Conservation (phyloP, 2,888 invertebrate genomes). For the Parasteatoda lunata region DNA sequence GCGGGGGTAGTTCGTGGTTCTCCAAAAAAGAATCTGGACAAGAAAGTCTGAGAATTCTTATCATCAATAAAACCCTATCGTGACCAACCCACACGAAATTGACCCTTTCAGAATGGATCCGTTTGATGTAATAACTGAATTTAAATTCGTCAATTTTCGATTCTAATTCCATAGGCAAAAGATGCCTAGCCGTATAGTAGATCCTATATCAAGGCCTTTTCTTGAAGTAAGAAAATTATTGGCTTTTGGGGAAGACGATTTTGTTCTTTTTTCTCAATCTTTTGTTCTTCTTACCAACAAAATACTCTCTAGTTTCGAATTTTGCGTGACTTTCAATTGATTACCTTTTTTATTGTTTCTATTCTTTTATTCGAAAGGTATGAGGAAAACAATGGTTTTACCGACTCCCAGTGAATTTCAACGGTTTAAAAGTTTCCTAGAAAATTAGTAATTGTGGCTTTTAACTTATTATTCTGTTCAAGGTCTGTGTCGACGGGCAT, state of each 20-base stretch:
- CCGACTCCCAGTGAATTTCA: background rate
- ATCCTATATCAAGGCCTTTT: slow-evolving; percentile 15
- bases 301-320: background rate
- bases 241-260: background rate
- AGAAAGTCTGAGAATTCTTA: slow-evolving; percentile 17
- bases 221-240: background rate
- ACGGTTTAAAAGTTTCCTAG: background rate
- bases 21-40: background rate
- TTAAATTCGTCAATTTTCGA: slow-evolving; percentile 33
- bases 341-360: slow-evolving; percentile 9
- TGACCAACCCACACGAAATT: slow-evolving; percentile 40
- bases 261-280: slow-evolving; percentile 2
- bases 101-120: slow-evolving; percentile 42
- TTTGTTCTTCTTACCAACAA: background rate
- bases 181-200: background rate
- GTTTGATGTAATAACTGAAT: slow-evolving; percentile 54
- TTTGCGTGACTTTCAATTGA: slow-evolving; percentile 18
- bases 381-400: background rate
- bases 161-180: slow-evolving; percentile 10
- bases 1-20: background rate
- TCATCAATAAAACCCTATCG: slow-evolving; percentile 52
- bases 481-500: background rate
- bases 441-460: background rate
- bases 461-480: background rate
- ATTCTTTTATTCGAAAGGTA: background rate